Conservation (phyloP, 2,113 vertebrate genomes). For the Gulo gulo region DNA sequence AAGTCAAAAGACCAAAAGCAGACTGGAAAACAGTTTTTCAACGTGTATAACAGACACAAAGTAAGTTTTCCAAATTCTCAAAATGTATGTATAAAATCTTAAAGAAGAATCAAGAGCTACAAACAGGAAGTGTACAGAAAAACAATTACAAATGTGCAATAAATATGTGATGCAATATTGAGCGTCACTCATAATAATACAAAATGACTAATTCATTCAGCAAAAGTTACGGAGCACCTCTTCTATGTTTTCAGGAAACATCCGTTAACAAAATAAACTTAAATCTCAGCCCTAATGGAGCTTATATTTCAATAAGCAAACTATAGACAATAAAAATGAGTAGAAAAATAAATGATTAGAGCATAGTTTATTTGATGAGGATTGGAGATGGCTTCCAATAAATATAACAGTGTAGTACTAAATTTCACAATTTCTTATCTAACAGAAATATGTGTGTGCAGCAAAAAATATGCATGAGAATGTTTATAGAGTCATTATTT, state of each 20-base stretch:
- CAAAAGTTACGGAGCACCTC: neutral
- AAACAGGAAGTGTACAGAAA: neutral
- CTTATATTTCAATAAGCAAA: neutral
- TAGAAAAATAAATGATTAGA: conserved; percentile 7
- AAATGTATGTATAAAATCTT: neutral
- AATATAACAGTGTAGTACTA: neutral
- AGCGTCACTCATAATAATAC: neutral
- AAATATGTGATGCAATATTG: neutral
- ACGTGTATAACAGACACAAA: neutral
- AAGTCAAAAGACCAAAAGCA: neutral
- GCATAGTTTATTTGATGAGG: neutral
- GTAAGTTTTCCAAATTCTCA: neutral
- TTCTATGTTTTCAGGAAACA: neutral
- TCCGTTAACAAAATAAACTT: neutral
- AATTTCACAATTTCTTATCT: neutral
- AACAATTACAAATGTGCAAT: neutral
- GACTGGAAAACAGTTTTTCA: neutral
- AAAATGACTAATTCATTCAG: neutral
- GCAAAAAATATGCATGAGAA: neutral
- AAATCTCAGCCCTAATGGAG: neutral
- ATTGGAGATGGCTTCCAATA: neutral
- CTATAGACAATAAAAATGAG: neutral
- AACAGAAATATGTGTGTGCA: neutral
- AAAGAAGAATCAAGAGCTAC: neutral
- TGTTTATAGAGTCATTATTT: neutral